These are phyloP conservation scores for Plebejus melissa DNA, from an alignment of 2,888 invertebrate genomes.

Conservation along the genomic window DNA sequence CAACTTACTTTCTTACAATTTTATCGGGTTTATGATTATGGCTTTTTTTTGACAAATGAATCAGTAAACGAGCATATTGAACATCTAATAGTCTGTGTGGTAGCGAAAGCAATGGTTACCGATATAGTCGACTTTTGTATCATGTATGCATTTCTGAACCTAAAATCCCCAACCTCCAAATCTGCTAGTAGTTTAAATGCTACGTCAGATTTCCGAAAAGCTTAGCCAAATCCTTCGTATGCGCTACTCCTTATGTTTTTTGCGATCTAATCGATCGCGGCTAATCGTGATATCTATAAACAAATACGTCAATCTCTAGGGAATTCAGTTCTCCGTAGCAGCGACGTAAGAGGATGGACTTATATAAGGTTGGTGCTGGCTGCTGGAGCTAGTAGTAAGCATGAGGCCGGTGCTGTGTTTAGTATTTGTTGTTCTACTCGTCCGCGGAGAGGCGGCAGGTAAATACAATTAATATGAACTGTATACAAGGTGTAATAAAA, in stretches of 20 bases:
- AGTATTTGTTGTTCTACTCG: slow-evolving; percentile 42
- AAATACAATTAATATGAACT: slow-evolving; percentile 26
- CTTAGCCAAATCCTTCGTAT: neutral
- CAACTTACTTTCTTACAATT: too few species aligned
- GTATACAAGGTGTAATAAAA: neutral
- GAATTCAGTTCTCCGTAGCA: slow-evolving; percentile 12
- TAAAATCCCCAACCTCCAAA: too few species aligned
- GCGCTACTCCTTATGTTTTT: slow-evolving; percentile 3
- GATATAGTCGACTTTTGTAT: too few species aligned
- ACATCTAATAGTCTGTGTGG: too few species aligned
- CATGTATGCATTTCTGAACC: too few species aligned
- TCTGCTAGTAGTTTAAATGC: neutral
- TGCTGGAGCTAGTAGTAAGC: slow-evolving; percentile 40
- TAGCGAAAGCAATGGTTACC: too few species aligned
- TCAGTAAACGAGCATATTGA: too few species aligned
- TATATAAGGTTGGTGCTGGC: slow-evolving; percentile 62
- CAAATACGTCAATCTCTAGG: slow-evolving; percentile 6
- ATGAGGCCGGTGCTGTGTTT: slow-evolving; percentile 53
- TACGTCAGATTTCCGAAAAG: neutral
- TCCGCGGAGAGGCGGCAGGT: slow-evolving; percentile 43
- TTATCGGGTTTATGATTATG: too few species aligned
- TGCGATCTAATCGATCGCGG: slow-evolving; percentile 1
- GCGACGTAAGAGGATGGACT: slow-evolving; percentile 33
- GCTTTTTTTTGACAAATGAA: too few species aligned
- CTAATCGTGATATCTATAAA: slow-evolving; percentile 2